These are phyloP conservation scores for Antitype chi DNA, from an alignment of 2,888 invertebrate species.

Conservation along the genomic window DNA sequence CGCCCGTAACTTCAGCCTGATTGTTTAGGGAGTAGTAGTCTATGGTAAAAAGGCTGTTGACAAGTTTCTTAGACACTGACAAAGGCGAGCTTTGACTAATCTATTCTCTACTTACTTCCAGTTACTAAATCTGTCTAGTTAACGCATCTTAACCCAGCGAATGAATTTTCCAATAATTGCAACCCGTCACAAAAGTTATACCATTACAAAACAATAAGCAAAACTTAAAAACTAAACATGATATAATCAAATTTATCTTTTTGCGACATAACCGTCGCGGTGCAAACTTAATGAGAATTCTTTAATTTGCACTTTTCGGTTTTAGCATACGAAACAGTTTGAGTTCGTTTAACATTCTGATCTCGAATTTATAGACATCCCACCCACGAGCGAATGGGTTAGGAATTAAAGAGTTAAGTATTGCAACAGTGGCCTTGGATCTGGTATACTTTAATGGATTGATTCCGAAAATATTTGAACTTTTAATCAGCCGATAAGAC, in stretches of 20 bases:
- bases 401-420: conserved; percentile 42
- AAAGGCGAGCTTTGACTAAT: background rate
- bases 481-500: too few species aligned
- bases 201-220: conserved; percentile 17
- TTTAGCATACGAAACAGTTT: conserved; percentile 42
- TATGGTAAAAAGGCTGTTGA: too few species aligned
- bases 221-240: conserved; percentile 17
- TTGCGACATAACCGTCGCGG: conserved; percentile 36
- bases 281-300: conserved; percentile 36
- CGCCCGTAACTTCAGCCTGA: too few species aligned
- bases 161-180: background rate
- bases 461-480: too few species aligned
- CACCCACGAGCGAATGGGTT: conserved; percentile 49
- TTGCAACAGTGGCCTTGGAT: conserved; percentile 47
- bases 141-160: background rate
- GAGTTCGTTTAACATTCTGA: conserved; percentile 49
- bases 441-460: conserved; percentile 18
- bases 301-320: conserved; percentile 50
- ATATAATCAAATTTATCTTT: conserved; percentile 14
- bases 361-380: conserved; percentile 44
- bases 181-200: background rate
- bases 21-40: background rate
- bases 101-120: background rate
- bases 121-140: background rate
- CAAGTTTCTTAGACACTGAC: too few species aligned